Evolutionary conservation across 2,113 vertebrate species (phyloP).

Genomic region (Manacus vitellinus): DNA sequence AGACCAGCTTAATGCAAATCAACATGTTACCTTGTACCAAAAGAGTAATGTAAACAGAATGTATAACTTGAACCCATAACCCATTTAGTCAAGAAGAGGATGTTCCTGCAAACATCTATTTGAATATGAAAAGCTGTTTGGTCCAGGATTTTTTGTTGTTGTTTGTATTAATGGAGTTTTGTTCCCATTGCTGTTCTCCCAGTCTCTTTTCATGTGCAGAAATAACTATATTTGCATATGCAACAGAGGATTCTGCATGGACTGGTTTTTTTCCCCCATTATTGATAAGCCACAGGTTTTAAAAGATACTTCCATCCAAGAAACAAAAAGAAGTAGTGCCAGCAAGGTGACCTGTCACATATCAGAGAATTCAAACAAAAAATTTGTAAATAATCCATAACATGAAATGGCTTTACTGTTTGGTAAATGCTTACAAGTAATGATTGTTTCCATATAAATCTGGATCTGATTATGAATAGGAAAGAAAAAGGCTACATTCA

Average conservation of each 20-base stretch:
- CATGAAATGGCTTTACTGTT: background rate
- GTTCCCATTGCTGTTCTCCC: background rate
- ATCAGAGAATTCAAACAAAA: background rate
- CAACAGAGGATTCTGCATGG: background rate
- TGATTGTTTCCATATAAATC: background rate
- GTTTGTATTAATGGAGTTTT: background rate
- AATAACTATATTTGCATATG: background rate
- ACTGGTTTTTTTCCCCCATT: rapidly evolving
- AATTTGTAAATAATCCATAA: background rate
- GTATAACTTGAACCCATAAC: background rate
- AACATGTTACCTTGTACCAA: background rate
- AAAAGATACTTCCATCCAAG: background rate
- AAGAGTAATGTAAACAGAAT: background rate
- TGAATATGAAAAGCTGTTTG: background rate
- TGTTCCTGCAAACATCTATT: background rate
- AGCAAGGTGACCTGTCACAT: background rate
- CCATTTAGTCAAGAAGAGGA: background rate
- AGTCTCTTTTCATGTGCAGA: background rate
- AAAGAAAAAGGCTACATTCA: background rate
- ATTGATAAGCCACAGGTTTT: background rate
- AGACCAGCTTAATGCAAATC: background rate
- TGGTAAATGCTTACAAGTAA: background rate
- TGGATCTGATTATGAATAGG: background rate
- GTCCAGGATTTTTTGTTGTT: background rate
- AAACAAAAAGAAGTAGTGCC: background rate